These are phyloP conservation scores for Biston stratarius DNA, from an alignment of 2,888 invertebrate genomes.

Conservation along the genomic window DNA sequence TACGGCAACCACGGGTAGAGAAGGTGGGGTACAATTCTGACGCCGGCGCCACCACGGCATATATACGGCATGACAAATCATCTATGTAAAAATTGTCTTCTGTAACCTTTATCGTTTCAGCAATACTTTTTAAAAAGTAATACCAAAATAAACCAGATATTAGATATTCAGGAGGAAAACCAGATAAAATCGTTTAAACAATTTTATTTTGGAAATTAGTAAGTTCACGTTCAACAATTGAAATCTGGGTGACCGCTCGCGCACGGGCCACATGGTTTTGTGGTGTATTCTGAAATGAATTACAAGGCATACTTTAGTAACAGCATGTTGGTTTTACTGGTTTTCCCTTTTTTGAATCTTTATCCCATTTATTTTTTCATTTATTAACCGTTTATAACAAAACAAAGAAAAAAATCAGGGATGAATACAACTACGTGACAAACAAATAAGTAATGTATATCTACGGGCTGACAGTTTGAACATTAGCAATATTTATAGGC, in stretches of 20 bases:
- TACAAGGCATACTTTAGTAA: constrained; percentile 37
- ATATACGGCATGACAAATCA: too few relatives aligned
- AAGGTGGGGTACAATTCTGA: too few relatives aligned
- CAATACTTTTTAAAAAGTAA: neutral
- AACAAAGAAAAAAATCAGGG: neutral
- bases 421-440: neutral
- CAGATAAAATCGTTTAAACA: constrained; percentile 46
- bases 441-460: too few relatives aligned
- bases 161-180: constrained; percentile 58
- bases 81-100: neutral
- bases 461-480: too few relatives aligned
- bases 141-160: too few relatives aligned
- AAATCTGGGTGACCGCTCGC: constrained; percentile 53
- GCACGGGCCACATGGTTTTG: constrained; percentile 57
- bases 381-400: too few relatives aligned
- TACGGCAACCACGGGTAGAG: too few relatives aligned
- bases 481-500: too few relatives aligned
- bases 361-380: neutral
- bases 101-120: neutral
- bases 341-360: constrained; percentile 18
- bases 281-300: constrained; percentile 67
- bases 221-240: constrained; percentile 51
- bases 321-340: constrained; percentile 35
- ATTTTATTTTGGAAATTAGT: constrained; percentile 26
- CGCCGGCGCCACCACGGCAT: too few relatives aligned